A percentile compares a stretch with the other conserved stretches of the same genome.
phyloP scores from a whole-genome alignment of 2,797 vertebrate genomes.

The Potorous gilbertii region DNA sequence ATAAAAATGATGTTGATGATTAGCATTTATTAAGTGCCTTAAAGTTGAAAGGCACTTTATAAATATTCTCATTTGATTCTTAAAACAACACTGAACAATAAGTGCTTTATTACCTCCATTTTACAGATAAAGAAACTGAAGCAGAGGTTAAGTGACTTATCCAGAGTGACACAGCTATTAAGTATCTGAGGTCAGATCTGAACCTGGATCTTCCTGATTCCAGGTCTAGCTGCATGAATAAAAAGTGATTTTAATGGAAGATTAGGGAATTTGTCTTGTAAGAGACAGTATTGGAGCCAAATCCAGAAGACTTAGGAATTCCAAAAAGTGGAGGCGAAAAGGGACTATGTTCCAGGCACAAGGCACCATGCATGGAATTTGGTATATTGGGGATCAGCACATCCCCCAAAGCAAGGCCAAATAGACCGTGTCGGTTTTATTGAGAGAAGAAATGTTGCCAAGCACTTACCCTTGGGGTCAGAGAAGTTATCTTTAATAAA shows the following conservation, averaged over 20 bases:
- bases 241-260: background rate
- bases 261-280: background rate
- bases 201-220: background rate
- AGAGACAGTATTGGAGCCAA: background rate
- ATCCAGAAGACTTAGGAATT: background rate
- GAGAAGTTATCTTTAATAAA: conserved; percentile 87
- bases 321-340: background rate
- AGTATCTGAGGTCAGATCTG: background rate
- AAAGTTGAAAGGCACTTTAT: background rate
- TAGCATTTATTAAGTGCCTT: background rate
- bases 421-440: conserved; percentile 58
- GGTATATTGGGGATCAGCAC: background rate
- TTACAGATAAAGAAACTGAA: background rate
- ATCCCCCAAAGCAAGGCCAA: conserved; percentile 32
- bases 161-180: background rate
- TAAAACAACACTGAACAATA: background rate
- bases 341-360: background rate
- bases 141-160: background rate
- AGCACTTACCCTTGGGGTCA: conserved; percentile 85
- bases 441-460: conserved; percentile 82
- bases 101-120: background rate
- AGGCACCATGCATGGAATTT: background rate
- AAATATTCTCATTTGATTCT: background rate
- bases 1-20: background rate
- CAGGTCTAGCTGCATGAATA: background rate